Evolutionary conservation across 1,140 invertebrate genomes (phyloP).

Genomic region (Leptinotarsa texana): DNA sequence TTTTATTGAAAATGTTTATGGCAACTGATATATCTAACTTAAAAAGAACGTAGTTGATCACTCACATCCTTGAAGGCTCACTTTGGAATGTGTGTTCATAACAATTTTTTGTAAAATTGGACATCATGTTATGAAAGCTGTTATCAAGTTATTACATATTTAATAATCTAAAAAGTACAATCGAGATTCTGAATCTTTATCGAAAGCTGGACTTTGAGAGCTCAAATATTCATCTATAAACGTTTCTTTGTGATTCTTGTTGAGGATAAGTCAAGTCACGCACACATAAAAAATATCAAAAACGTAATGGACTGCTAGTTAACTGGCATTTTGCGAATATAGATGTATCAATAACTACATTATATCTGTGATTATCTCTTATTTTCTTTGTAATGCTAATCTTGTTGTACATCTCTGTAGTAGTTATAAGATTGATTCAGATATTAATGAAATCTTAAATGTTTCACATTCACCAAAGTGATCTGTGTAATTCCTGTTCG

Average conservation of each 20-base stretch:
- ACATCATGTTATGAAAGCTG: too few relatives aligned
- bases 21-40: too few relatives aligned
- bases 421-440: constrained; percentile 29
- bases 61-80: too few relatives aligned
- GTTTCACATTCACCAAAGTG: constrained; percentile 32
- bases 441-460: constrained; percentile 26
- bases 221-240: too few relatives aligned
- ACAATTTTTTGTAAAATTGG: too few relatives aligned
- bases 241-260: not conserved
- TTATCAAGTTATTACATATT: too few relatives aligned
- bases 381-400: constrained; percentile 31
- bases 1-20: too few relatives aligned
- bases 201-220: too few relatives aligned
- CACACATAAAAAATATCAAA: constrained; percentile 34
- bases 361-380: constrained; percentile 40
- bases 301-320: constrained; percentile 22
- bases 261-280: constrained; percentile 19
- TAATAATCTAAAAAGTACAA: too few relatives aligned
- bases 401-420: constrained; percentile 34
- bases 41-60: too few relatives aligned
- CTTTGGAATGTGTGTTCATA: too few relatives aligned
- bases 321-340: constrained; percentile 29
- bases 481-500: constrained; percentile 16
- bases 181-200: too few relatives aligned
- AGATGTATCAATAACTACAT: constrained; percentile 33